These are phyloP conservation scores for Heloderma charlesbogerti DNA, from an alignment of 2,113 vertebrate genomes.

Conservation along the genomic window DNA sequence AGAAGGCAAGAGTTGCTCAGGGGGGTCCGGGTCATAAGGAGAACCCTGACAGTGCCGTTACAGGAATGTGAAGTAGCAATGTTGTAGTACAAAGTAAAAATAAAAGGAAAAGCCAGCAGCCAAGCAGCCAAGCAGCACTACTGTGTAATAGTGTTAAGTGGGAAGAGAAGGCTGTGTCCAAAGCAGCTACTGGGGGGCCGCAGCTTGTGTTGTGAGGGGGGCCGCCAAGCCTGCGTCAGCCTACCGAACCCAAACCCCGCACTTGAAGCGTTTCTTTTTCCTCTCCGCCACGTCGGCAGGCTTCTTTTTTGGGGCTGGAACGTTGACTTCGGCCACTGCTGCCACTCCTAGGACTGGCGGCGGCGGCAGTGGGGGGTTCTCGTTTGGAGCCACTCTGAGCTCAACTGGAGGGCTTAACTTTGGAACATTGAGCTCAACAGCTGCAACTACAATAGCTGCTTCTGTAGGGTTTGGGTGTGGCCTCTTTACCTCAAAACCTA, in stretches of 20 bases:
- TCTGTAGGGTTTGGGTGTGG: slow-evolving; percentile 85
- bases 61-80: too few species aligned
- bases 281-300: slow-evolving; percentile 71
- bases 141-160: too few species aligned
- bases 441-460: slow-evolving; percentile 81
- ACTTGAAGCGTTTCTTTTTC: too few species aligned
- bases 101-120: too few species aligned
- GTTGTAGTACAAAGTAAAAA: too few species aligned
- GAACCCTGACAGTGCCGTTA: too few species aligned
- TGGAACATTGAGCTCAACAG: slow-evolving; percentile 81
- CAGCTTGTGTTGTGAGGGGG: background rate
- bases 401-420: slow-evolving; percentile 88
- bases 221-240: background rate
- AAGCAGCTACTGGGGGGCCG: too few species aligned
- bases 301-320: slow-evolving; percentile 76
- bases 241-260: background rate
- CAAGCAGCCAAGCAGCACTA: too few species aligned
- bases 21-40: too few species aligned
- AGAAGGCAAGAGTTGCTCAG: too few species aligned
- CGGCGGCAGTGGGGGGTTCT: slow-evolving; percentile 68
- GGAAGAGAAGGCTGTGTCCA: too few species aligned
- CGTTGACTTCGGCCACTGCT: slow-evolving; percentile 71
- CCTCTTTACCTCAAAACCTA: slow-evolving; percentile 90
- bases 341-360: slow-evolving; percentile 65
- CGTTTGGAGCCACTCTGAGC: slow-evolving; percentile 74